A percentile compares a stretch with the other conserved stretches of the same genome.
phyloP scores from a whole-genome alignment of 2,113 vertebrate species.

The Paralichthys olivaceus region DNA sequence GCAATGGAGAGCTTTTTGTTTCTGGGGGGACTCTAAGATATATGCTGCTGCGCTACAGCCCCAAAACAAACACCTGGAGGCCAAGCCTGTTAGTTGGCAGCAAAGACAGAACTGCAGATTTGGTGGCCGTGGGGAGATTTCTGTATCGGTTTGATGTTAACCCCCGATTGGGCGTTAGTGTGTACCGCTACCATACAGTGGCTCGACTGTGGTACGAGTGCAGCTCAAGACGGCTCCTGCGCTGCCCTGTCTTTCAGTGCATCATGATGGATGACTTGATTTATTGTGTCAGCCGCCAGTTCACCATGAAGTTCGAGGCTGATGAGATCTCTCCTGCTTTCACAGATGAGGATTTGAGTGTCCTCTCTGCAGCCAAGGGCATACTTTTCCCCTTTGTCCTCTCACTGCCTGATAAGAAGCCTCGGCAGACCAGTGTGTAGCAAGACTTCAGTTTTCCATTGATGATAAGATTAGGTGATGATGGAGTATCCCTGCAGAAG shows the following conservation, averaged over 20 bases:
- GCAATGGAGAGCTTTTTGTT: constrained; percentile 88
- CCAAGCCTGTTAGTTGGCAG: constrained; percentile 68
- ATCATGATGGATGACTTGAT: constrained; percentile 78
- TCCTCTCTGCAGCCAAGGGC: constrained; percentile 84
- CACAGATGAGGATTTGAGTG: constrained; percentile 77
- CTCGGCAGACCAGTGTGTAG: constrained; percentile 83
- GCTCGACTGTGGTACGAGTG: constrained; percentile 92
- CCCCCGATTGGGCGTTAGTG: constrained; percentile 83
- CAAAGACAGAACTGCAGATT: constrained; percentile 85
- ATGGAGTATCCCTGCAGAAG: constrained; percentile 39
- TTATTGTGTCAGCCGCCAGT: constrained; percentile 86
- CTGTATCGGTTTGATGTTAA: constrained; percentile 92
- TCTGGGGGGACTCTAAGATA: constrained; percentile 88
- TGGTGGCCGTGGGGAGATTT: constrained; percentile 84
- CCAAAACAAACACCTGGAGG: constrained; percentile 83
- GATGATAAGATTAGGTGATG: constrained; percentile 54
- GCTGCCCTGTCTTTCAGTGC: constrained; percentile 85
- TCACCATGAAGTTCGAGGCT: constrained; percentile 86
- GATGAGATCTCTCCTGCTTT: constrained; percentile 90
- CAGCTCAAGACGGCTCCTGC: constrained; percentile 61
- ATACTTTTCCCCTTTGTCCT: constrained; percentile 86
- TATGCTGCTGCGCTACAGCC: constrained; percentile 86
- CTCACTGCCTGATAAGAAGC: constrained; percentile 77
- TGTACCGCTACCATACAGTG: constrained; percentile 87
- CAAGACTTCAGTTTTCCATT: constrained; percentile 44